Evolutionary conservation across 2,113 vertebrate genomes (phyloP).

Genomic region (Xiphias gladius): DNA sequence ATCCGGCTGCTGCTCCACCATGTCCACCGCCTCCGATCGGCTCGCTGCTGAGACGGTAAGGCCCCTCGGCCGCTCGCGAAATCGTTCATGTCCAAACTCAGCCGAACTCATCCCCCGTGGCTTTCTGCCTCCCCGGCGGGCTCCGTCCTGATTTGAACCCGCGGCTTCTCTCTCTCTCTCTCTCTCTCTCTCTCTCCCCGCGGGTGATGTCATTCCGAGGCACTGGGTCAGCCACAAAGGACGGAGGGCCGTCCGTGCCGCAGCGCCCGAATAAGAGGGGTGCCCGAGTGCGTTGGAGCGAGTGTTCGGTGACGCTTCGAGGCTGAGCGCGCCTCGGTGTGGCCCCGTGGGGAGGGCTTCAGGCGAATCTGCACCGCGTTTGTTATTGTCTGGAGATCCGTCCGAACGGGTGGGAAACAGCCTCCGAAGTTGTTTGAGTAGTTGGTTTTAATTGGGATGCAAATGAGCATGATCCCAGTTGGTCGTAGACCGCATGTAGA

Average conservation of each 20-base stretch:
- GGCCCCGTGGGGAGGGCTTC: slow-evolving; percentile 25
- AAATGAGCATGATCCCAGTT: background rate
- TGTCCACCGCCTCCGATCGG: slow-evolving; percentile 51
- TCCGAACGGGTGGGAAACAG: background rate
- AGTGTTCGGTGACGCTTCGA: slow-evolving; percentile 48
- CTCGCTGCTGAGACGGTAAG: slow-evolving; percentile 74
- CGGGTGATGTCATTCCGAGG: slow-evolving; percentile 64
- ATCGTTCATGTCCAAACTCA: slow-evolving; percentile 58
- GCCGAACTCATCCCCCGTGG: slow-evolving; percentile 22
- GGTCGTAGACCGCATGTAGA: background rate
- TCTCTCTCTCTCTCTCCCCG: no score
- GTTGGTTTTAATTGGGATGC: background rate
- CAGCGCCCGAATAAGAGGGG: slow-evolving; percentile 77
- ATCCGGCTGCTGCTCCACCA: slow-evolving; percentile 30
- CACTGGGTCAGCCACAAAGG: slow-evolving; percentile 68
- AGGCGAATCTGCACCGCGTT: slow-evolving; percentile 36
- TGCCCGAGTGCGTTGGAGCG: slow-evolving; percentile 61
- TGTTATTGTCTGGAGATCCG: slow-evolving; percentile 20
- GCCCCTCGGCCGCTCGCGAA: slow-evolving; percentile 12
- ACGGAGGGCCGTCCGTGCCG: slow-evolving; percentile 74
- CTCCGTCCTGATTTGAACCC: slow-evolving; percentile 42
- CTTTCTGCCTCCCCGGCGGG: background rate
- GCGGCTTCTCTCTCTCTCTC: background rate
- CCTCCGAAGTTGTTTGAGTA: slow-evolving; percentile 15
- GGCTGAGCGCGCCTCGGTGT: slow-evolving; percentile 41